Evolutionary conservation across 2,888 invertebrate species (phyloP).

Genomic region (Dynastes maya): DNA sequence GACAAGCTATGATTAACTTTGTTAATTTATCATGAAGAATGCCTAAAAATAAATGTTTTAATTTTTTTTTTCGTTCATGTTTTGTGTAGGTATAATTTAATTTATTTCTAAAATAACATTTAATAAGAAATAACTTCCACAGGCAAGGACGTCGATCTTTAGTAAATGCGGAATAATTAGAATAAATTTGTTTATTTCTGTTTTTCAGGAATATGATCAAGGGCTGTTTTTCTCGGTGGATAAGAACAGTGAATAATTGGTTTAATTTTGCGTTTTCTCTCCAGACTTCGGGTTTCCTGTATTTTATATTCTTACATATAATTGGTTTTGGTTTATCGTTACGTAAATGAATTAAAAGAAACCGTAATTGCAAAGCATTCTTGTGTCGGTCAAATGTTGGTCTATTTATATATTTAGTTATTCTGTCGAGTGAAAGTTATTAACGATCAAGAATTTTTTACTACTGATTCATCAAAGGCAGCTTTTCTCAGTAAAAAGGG

Average conservation of each 20-base stretch:
- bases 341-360: no score
- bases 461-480: no score
- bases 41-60: not conserved
- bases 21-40: slow-evolving; percentile 9
- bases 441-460: no score
- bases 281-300: no score
- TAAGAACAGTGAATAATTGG: not conserved
- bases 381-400: no score
- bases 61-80: not conserved
- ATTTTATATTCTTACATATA: no score
- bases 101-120: not conserved
- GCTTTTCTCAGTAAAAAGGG: no score
- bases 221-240: not conserved
- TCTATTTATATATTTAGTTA: no score
- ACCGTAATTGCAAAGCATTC: no score
- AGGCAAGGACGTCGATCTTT: not conserved
- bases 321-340: no score
- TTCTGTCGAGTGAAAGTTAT: no score
- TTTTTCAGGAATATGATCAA: not conserved
- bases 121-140: not conserved
- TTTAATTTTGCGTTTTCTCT: not conserved
- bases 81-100: not conserved
- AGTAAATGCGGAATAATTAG: not conserved
- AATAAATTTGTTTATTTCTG: not conserved
- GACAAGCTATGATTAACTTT: slow-evolving; percentile 12